These are phyloP conservation scores for Hydrozoanthus tunicans DNA, from an alignment of 64 coral and sea anemone genomes.

Conservation along the genomic window DNA sequence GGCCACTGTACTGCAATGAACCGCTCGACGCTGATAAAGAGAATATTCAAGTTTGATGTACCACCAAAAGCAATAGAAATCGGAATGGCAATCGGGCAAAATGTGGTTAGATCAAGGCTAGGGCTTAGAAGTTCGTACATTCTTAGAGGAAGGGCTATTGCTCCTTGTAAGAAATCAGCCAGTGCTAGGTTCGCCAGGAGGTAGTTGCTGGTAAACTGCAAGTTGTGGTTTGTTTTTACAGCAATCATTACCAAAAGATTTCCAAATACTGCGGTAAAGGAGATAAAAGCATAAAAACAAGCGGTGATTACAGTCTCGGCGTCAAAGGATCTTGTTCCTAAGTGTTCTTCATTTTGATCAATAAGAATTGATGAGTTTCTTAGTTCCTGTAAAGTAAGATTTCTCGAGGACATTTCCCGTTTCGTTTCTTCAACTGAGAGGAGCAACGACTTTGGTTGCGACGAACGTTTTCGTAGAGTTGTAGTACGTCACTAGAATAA, in stretches of 20 bases:
- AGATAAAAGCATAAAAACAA: slow-evolving; percentile 60
- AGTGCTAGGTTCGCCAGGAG: slow-evolving; percentile 72
- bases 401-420: not conserved
- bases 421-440: too few relatives aligned
- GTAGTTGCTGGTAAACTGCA: slow-evolving; percentile 80
- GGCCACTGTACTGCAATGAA: slow-evolving; percentile 69
- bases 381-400: not conserved
- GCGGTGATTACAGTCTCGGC: slow-evolving; percentile 59
- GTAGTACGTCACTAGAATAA: too few relatives aligned
- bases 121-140: slow-evolving; percentile 47
- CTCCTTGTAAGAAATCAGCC: slow-evolving; percentile 80
- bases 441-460: too few relatives aligned
- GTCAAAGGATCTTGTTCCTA: not conserved
- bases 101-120: not conserved
- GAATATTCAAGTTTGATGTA: slow-evolving; percentile 76
- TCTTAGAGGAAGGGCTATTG: slow-evolving; percentile 72
- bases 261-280: slow-evolving; percentile 49
- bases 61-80: slow-evolving; percentile 73
- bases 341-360: not conserved
- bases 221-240: slow-evolving; percentile 44
- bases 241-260: slow-evolving; percentile 76
- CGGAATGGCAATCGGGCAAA: slow-evolving; percentile 67
- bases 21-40: slow-evolving; percentile 72
- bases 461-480: too few relatives aligned
- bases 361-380: not conserved